Conservation (phyloP, 1,140 invertebrate species). For the Zaprionus lachaisei region DNA sequence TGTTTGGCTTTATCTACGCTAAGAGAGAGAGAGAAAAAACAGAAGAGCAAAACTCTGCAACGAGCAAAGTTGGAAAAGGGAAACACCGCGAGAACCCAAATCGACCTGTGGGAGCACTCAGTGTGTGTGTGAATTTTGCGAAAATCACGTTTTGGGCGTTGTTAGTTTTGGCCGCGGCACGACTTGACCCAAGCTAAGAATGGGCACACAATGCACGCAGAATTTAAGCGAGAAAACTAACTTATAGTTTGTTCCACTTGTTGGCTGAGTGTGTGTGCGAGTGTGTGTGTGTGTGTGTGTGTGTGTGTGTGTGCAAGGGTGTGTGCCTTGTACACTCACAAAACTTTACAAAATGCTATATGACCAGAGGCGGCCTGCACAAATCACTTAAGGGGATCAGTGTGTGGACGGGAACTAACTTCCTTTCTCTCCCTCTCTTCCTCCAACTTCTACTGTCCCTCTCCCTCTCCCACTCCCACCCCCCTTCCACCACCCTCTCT, state of each 20-base stretch:
- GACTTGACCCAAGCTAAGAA: slow-evolving; percentile 36
- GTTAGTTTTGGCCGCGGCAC: slow-evolving; percentile 47
- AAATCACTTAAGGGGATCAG: slow-evolving; percentile 3
- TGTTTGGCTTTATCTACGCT: slow-evolving; percentile 68
- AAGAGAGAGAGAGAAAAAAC: background rate
- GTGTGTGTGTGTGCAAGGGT: slow-evolving; percentile 6
- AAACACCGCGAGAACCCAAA: slow-evolving; percentile 25
- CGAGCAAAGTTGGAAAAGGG: background rate
- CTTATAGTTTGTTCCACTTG: slow-evolving; percentile 53
- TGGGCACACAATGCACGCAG: slow-evolving; percentile 23
- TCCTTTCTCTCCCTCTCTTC: background rate
- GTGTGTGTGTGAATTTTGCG: slow-evolving; percentile 46
- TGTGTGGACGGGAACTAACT: background rate
- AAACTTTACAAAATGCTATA: slow-evolving; percentile 29
- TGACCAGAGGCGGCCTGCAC: slow-evolving; percentile 7
- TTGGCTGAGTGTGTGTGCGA: slow-evolving; percentile 19
- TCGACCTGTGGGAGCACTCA: slow-evolving; percentile 39
- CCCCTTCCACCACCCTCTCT: too few relatives aligned
- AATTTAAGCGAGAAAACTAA: slow-evolving; percentile 46
- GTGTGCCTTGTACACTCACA: slow-evolving; percentile 16
- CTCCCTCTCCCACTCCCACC: too few relatives aligned
- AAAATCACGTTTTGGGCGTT: slow-evolving; percentile 58
- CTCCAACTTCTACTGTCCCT: background rate
- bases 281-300: slow-evolving; percentile 24
- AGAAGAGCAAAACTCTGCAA: too few relatives aligned